Percentiles rank a stretch among this genome's conserved stretches.
Conservation (phyloP, 2,113 vertebrate species). For the Miniopterus natalensis region DNA sequence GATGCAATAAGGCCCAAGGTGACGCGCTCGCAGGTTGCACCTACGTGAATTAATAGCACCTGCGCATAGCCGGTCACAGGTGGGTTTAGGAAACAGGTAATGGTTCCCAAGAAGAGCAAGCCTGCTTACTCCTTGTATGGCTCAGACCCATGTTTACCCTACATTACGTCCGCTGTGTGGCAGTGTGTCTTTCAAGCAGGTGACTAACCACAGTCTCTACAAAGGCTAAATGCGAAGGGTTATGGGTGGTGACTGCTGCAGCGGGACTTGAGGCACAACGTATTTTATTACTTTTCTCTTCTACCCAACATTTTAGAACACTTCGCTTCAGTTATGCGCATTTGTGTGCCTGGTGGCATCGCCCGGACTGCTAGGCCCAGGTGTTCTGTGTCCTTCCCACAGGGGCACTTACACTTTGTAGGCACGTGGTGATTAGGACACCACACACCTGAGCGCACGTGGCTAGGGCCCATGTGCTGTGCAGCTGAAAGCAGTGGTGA, state of each 20-base stretch:
- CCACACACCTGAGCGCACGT: not conserved
- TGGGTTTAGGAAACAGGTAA: not conserved
- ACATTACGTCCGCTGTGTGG: not conserved
- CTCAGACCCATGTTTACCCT: not conserved
- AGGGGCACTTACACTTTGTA: not conserved
- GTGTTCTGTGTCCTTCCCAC: too few relatives aligned
- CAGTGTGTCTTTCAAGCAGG: not conserved
- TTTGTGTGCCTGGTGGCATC: not conserved
- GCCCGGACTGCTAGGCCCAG: not conserved
- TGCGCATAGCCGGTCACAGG: not conserved
- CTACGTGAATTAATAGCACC: not conserved
- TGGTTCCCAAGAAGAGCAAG: fast-evolving
- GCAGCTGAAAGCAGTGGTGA: not conserved
- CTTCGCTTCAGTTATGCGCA: not conserved
- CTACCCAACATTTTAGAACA: not conserved
- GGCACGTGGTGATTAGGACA: not conserved
- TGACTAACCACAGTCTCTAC: not conserved
- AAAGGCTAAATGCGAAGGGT: not conserved
- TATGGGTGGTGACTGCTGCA: not conserved
- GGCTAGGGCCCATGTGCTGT: not conserved
- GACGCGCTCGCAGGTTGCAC: not conserved
- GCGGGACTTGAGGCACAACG: not conserved
- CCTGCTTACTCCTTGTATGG: fast-evolving
- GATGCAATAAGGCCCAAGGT: too few relatives aligned
- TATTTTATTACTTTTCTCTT: not conserved